Evolutionary conservation across 2,113 vertebrate genomes (phyloP).

Genomic region (Bubo bubo): DNA sequence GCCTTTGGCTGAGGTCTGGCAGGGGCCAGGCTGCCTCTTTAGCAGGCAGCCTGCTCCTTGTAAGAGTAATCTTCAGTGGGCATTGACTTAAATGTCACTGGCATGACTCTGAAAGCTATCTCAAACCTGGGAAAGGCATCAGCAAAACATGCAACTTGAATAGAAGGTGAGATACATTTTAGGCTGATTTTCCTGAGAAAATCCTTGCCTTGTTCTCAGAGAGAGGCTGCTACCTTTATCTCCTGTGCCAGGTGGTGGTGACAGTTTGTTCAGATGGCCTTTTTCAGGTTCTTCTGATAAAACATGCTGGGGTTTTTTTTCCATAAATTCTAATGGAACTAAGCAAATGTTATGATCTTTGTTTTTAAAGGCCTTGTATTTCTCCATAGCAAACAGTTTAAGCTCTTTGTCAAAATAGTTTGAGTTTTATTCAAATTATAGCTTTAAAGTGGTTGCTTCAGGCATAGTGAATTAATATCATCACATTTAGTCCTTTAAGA

Average conservation of each 20-base stretch:
- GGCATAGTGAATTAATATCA: neutral
- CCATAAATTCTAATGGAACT: neutral
- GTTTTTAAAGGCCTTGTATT: neutral
- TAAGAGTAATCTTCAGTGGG: neutral
- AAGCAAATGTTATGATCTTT: neutral
- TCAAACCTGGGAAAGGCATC: neutral
- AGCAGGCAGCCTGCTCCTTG: neutral
- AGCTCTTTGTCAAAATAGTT: neutral
- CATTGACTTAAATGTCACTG: neutral
- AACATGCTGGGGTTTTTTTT: neutral
- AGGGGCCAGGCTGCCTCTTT: neutral
- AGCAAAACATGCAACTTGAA: neutral
- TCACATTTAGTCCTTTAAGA: neutral
- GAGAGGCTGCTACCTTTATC: neutral
- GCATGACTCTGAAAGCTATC: neutral
- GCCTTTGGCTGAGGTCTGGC: neutral
- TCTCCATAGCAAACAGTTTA: neutral
- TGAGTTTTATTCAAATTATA: neutral
- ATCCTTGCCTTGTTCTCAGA: neutral
- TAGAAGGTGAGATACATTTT: neutral
- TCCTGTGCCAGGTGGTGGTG: neutral
- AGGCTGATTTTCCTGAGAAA: neutral
- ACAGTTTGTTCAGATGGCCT: neutral
- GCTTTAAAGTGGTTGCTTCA: neutral
- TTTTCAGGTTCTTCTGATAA: neutral